Evolutionary conservation across 2,888 invertebrate species (phyloP).

Genomic region (Cyclophora punctaria): DNA sequence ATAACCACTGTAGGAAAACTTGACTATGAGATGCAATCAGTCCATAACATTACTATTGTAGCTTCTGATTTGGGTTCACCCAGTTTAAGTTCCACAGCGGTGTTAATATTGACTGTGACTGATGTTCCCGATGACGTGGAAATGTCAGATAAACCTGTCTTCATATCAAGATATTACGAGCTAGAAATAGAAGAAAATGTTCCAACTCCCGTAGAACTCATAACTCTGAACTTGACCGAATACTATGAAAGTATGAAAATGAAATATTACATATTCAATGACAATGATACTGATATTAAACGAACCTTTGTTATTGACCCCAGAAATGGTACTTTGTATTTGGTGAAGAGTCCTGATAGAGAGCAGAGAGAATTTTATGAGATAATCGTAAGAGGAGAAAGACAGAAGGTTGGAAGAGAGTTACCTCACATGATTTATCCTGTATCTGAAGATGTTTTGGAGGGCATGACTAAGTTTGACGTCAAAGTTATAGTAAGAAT

Average conservation of each 20-base stretch:
- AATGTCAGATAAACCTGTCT: constrained; percentile 66
- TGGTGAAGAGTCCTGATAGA: constrained; percentile 83
- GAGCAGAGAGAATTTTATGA: constrained; percentile 81
- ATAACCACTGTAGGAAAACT: constrained; percentile 83
- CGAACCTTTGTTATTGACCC: constrained; percentile 84
- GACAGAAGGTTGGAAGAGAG: constrained; percentile 78
- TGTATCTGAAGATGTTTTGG: constrained; percentile 80
- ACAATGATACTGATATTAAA: constrained; percentile 74
- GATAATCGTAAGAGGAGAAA: constrained; percentile 66
- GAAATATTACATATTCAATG: constrained; percentile 78
- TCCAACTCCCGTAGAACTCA: constrained; percentile 81
- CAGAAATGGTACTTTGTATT: constrained; percentile 83
- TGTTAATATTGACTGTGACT: constrained; percentile 79
- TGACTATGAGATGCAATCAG: constrained; percentile 79
- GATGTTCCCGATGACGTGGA: constrained; percentile 77
- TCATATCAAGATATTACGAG: constrained; percentile 84
- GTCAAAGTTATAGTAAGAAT: constrained; percentile 86
- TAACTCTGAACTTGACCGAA: constrained; percentile 85
- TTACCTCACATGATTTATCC: constrained; percentile 86
- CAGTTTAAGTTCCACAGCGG: constrained; percentile 85
- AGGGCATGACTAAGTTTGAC: constrained; percentile 83
- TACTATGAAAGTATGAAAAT: constrained; percentile 78
- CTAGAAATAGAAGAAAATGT: constrained; percentile 89
- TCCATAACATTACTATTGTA: constrained; percentile 85
- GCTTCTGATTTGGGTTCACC: constrained; percentile 91